These are phyloP conservation scores for Sialis fuliginosa DNA, from an alignment of 2,888 invertebrate genomes.

Conservation along the genomic window DNA sequence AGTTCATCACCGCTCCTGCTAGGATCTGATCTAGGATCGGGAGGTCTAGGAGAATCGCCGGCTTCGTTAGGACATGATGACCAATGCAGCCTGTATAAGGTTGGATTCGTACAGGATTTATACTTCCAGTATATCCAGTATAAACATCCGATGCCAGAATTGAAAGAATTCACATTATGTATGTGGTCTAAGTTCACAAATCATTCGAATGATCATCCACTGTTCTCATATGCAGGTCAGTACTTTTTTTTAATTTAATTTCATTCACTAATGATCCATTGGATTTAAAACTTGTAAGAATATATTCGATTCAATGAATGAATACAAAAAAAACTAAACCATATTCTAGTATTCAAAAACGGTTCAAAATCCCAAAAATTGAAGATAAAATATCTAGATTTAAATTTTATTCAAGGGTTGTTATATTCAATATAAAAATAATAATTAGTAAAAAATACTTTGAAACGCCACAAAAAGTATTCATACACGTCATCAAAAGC, in stretches of 20 bases:
- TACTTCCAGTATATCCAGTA: slow-evolving; percentile 58
- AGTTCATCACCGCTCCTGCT: not conserved
- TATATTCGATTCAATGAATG: not conserved
- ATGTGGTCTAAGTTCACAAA: slow-evolving; percentile 71
- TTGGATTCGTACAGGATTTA: slow-evolving; percentile 36
- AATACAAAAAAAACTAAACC: not conserved
- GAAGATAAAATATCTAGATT: no score
- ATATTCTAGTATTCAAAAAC: no score
- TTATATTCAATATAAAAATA: no score
- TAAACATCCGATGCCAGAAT: slow-evolving; percentile 48
- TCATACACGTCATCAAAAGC: no score
- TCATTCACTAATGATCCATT: not conserved
- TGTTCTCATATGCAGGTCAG: slow-evolving; percentile 70
- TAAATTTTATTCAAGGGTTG: no score
- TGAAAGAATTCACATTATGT: slow-evolving; percentile 71
- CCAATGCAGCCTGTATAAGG: slow-evolving; percentile 34
- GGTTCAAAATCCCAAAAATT: no score
- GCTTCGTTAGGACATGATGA: slow-evolving; percentile 11
- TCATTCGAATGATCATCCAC: slow-evolving; percentile 64
- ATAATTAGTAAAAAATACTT: no score
- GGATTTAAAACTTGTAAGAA: not conserved
- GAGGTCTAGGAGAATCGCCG: not conserved
- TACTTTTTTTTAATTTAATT: slow-evolving; percentile 9
- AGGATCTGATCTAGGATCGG: not conserved
- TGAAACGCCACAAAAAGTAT: no score